Base-by-base conservation (phyloP, 2,888 invertebrate genomes). In the Dioctria rufipes region DNA sequence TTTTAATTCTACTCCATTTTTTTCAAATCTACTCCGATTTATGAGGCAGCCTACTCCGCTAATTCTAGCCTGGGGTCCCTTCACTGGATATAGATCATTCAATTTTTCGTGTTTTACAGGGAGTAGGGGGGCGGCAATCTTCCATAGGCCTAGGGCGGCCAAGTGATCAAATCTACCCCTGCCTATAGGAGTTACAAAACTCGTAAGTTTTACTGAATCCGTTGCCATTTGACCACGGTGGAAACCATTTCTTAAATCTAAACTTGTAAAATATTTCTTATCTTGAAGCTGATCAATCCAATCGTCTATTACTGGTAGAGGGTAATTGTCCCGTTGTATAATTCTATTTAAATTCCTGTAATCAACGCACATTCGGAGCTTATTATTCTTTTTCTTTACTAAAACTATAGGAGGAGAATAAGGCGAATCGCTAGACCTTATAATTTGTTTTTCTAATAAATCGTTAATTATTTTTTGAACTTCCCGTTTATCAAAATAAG, bases 181-280 rank as follows among this genome's bases (percentile, higher is more conserved):
- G n/a, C 85, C 85, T 13, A 83, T 25, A 25, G 25, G 84, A 6
- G 84, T 84, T 1, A 85, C 82, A 63, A 85, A 84, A 3, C 82
- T 80, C 3, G 84, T 84, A 69, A 80, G 84, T 46, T 82, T 80
- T 8, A 84, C 81, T 4, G 84, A 84, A 8, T 83, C 82, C n/a
- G 80, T 73, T 4, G 81, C 79, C 60, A 85, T 75, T 4, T 42
- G 43, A 5, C 84, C 66, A 54, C 84, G 84, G 63, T 84, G 80
- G 58, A 85, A 85, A 3, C 84, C 84, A 73, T 80, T 83, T 69
- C 81, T 83, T 13, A 84, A 40, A 81, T 85, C 84, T 5, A 85
- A 77, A 5, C 79, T 5, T 3, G 83, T 83, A 51, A 85, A 85
- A 66, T 80, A 83, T 13, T 40, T 67, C 65, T 84, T 84, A 9